A percentile compares a stretch with the other conserved stretches of the same genome.
phyloP scores from a whole-genome alignment of 2,888 invertebrate genomes.

The Andrena bucephala region DNA sequence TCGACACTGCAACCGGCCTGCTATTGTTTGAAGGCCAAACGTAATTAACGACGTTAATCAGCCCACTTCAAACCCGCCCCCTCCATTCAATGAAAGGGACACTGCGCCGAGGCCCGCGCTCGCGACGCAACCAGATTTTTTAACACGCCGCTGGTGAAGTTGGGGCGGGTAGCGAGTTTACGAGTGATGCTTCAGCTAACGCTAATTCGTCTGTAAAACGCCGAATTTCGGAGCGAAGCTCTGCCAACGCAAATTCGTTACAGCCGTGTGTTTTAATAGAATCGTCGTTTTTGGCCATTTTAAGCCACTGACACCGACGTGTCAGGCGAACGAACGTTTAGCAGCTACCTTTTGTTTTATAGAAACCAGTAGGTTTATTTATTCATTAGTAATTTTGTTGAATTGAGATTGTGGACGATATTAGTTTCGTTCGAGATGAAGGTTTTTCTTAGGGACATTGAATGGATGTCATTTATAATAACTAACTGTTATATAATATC shows the following conservation, averaged over 20 bases:
- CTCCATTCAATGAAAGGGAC: constrained; percentile 20
- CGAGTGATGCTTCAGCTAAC: background rate
- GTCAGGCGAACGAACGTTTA: too few species aligned
- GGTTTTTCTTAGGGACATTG: too few species aligned
- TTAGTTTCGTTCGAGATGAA: too few species aligned
- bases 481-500: too few species aligned
- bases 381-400: too few species aligned
- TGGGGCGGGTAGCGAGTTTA: background rate
- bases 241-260: constrained; percentile 47
- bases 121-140: constrained; percentile 12
- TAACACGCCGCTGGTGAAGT: background rate
- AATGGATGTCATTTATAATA: too few species aligned
- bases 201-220: constrained; percentile 3
- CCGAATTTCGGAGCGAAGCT: constrained; percentile 24
- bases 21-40: constrained; percentile 48
- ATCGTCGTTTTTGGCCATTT: constrained; percentile 14
- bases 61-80: constrained; percentile 26
- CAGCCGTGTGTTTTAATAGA: constrained; percentile 29
- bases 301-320: too few species aligned
- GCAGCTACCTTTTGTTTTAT: too few species aligned
- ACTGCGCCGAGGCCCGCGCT: background rate
- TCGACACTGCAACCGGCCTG: constrained; percentile 39
- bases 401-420: too few species aligned
- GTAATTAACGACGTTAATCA: constrained; percentile 63
- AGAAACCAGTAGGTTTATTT: too few species aligned